These are phyloP conservation scores for Hippopotamyrus pictus DNA, from an alignment of 2,797 vertebrate species.

Conservation along the genomic window DNA sequence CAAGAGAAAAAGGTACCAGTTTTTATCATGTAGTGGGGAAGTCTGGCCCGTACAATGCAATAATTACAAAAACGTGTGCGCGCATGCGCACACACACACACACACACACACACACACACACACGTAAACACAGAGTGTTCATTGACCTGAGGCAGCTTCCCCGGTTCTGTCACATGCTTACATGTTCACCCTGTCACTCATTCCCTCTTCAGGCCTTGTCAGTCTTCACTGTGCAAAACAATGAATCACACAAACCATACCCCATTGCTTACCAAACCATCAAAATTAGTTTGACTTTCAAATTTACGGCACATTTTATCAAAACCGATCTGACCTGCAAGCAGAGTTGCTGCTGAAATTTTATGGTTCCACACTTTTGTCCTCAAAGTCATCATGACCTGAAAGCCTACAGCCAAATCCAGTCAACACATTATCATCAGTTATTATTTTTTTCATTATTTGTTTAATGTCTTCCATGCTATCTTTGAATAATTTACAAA, in stretches of 20 bases:
- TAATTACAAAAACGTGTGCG: neutral
- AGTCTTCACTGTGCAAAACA: neutral
- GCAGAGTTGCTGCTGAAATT: neutral
- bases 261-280: neutral
- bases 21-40: neutral
- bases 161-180: neutral
- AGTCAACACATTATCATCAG: neutral
- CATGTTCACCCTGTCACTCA: neutral
- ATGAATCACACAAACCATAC: neutral
- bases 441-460: slow-evolving; percentile 4
- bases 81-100: neutral
- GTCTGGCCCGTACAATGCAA: neutral
- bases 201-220: neutral
- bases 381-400: neutral
- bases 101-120: neutral
- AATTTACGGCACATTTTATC: neutral
- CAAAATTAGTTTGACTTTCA: neutral
- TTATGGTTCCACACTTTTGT: neutral
- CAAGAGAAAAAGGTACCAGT: neutral
- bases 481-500: slow-evolving; percentile 30
- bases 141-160: neutral
- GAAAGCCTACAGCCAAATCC: neutral
- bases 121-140: neutral
- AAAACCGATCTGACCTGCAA: neutral
- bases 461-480: slow-evolving; percentile 16